Conservation (phyloP, 2,113 vertebrate species). For the Lepidothrix coronata region DNA sequence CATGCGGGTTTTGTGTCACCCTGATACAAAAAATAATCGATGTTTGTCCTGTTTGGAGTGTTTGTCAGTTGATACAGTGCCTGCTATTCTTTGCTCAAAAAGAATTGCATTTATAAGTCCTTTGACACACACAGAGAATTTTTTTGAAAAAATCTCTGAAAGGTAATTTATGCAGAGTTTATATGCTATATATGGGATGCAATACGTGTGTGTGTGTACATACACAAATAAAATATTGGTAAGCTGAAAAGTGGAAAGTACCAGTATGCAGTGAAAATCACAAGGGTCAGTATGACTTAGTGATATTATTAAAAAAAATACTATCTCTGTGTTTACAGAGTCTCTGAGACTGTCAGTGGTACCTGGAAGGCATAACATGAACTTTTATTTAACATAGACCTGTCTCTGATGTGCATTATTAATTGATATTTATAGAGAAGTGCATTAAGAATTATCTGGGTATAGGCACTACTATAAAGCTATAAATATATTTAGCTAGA, state of each 20-base stretch:
- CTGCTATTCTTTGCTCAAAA: neutral
- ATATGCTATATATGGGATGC: neutral
- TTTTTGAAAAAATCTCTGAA: neutral
- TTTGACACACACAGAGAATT: neutral
- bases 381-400: conserved; percentile 1
- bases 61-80: neutral
- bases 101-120: neutral
- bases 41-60: neutral
- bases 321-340: neutral
- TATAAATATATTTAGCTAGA: neutral
- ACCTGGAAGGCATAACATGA: neutral
- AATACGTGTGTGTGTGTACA: neutral
- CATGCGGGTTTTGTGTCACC: neutral
- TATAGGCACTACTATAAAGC: neutral
- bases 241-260: neutral
- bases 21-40: neutral
- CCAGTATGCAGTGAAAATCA: neutral
- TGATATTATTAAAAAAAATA: neutral
- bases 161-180: neutral
- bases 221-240: neutral
- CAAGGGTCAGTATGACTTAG: neutral
- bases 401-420: neutral
- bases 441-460: neutral
- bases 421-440: conserved; percentile 25
- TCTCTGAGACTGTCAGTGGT: neutral